Evolutionary conservation across 2,888 invertebrate genomes (phyloP), one percentile per base, ranked within the genome.

Genomic region (Chelonus formosanus): DNA sequence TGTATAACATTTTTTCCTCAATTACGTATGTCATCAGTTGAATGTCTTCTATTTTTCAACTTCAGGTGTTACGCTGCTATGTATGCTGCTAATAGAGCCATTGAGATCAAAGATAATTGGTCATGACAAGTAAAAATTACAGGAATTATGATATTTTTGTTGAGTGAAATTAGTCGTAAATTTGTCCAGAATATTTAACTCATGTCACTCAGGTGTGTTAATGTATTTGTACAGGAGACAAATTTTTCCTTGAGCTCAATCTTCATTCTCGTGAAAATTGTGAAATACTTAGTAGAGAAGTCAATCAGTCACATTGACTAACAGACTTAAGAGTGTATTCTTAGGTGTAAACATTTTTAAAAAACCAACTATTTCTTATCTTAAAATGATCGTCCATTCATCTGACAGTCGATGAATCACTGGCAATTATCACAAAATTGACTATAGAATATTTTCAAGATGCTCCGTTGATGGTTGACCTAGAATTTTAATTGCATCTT

Each of bases 201-300:
- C 40, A 40, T 4, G 6, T 40, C 31, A 56, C 56, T 8, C 8
- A 7, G 40, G 40, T 43, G 43, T 56, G 31, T 44, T 43, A 43
- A 44, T 34, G 47, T 34, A 47, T 45, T 7, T 35, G 58, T 40
- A 20, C 40, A 6, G 40, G 47, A 45, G 31, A 47, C 32, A 58
- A 47, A 47, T 63, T 55, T 63, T 63, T 48, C 63, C 63, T 63
- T 63, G 63, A 63, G 63, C 63, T 63, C 50, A 60, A 56, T 60
- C 48, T 36, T 43, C 55, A 55, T 55, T 63, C 55, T 36, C 34
- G 54, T 43, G 53, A 61, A 61, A 45, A 44, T 61, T 61, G 50
- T 61, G 32, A 44, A 53, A 61, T 61, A 61, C 52, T 50, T 43
- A 50, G 34, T 53, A 32, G 8, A 44, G 8, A 45, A 61, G 61